Evolutionary conservation across 2,888 invertebrate genomes (phyloP).

Genomic region (Ditylenchus weischeri): DNA sequence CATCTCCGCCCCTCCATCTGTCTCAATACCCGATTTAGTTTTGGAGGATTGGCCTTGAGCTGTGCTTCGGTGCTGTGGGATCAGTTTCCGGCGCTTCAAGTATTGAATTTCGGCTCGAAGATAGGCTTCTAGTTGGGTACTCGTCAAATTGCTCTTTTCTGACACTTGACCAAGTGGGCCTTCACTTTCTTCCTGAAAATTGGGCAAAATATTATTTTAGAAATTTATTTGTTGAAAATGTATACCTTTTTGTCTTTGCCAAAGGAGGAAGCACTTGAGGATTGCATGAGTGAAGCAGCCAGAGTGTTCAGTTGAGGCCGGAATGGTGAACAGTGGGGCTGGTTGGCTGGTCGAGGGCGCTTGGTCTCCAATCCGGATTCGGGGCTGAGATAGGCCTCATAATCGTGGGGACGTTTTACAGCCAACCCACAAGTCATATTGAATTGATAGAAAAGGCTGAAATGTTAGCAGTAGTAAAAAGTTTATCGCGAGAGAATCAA

Average conservation of each 20-base stretch:
- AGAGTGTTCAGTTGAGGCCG: constrained; percentile 56
- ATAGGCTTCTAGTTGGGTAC: constrained; percentile 53
- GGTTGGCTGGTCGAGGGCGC: constrained; percentile 42
- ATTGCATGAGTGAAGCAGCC: constrained; percentile 45
- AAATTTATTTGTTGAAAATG: constrained; percentile 1
- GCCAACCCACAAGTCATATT: constrained; percentile 58
- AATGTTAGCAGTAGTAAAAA: too few relatives aligned
- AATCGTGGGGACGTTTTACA: constrained; percentile 57
- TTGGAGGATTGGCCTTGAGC: background rate
- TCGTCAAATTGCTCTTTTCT: constrained; percentile 37
- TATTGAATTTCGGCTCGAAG: constrained; percentile 48
- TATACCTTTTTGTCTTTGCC: constrained; percentile 10
- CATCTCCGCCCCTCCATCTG: background rate
- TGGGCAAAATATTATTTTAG: constrained; percentile 17
- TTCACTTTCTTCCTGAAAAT: constrained; percentile 20
- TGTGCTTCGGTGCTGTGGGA: constrained; percentile 36
- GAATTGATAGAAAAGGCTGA: background rate
- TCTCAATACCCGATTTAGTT: constrained; percentile 6
- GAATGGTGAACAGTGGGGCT: constrained; percentile 55
- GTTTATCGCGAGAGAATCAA: too few relatives aligned
- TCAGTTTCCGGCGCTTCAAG: constrained; percentile 49
- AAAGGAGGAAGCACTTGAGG: constrained; percentile 22
- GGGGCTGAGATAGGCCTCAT: constrained; percentile 51
- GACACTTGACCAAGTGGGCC: constrained; percentile 39
- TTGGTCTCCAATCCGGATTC: constrained; percentile 51